These are phyloP conservation scores for Acrocephalus scirpaceus DNA, from an alignment of 2,797 vertebrate genomes.

Conservation along the genomic window DNA sequence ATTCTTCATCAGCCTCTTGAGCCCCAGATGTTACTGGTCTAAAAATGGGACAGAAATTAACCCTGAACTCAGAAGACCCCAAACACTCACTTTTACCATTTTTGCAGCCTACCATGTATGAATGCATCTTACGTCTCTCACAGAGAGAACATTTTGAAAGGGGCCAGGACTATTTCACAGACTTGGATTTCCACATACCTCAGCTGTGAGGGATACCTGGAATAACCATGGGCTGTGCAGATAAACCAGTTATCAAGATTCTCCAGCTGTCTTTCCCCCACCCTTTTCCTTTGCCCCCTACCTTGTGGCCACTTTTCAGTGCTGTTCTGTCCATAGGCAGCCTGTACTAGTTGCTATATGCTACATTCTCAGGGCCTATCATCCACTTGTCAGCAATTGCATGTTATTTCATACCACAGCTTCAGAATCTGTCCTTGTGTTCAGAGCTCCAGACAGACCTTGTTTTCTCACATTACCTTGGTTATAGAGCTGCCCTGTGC, in stretches of 20 bases:
- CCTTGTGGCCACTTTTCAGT: not conserved
- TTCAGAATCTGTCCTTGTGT: not conserved
- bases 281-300: not conserved
- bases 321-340: not conserved
- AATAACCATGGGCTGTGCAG: accelerated
- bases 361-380: not conserved
- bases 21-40: not conserved
- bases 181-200: not conserved
- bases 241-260: not conserved
- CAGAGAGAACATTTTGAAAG: not conserved
- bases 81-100: not conserved
- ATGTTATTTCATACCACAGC: not conserved
- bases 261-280: not conserved
- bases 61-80: conserved; percentile 1
- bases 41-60: conserved; percentile 14
- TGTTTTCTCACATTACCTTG: accelerated
- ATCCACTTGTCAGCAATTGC: not conserved
- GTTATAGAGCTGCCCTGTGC: not conserved
- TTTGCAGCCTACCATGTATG: not conserved
- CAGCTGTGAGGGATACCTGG: not conserved
- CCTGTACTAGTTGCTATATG: not conserved
- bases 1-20: not conserved
- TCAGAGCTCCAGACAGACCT: not conserved
- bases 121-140: not conserved
- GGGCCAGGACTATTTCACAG: not conserved